Conservation (phyloP, 2,888 invertebrate genomes). For the Rotaria magnacalcarata region DNA sequence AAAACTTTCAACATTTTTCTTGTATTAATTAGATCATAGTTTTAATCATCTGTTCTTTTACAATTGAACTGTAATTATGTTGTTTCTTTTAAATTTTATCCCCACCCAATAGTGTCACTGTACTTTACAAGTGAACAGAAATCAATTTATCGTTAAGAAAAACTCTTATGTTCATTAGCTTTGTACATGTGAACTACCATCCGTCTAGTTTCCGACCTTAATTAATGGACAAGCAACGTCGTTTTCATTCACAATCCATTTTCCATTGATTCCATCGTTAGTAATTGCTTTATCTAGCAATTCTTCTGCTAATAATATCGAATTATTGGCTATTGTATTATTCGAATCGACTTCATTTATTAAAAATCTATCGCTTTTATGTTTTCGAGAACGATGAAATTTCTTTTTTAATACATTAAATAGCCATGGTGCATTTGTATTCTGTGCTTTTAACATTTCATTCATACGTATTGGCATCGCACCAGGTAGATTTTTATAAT, state of each 20-base stretch:
- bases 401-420: background rate
- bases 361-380: background rate
- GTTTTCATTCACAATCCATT: background rate
- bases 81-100: too few relatives aligned
- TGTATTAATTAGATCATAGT: too few relatives aligned
- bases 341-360: background rate
- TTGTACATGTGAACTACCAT: too few relatives aligned
- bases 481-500: background rate
- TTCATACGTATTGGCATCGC: background rate
- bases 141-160: too few relatives aligned
- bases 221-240: background rate
- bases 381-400: background rate
- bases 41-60: too few relatives aligned
- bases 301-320: background rate
- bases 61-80: too few relatives aligned
- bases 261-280: background rate
- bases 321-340: background rate
- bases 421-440: constrained; percentile 11
- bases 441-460: background rate
- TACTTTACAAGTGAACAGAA: too few relatives aligned
- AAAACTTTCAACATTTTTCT: too few relatives aligned
- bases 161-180: too few relatives aligned
- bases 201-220: background rate
- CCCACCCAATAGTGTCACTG: too few relatives aligned
- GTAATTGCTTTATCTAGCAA: background rate